Percentiles rank a stretch among this genome's conserved stretches.
phyloP scores from a whole-genome alignment of 2,888 invertebrate genomes.

The Drosophila setosimentum region DNA sequence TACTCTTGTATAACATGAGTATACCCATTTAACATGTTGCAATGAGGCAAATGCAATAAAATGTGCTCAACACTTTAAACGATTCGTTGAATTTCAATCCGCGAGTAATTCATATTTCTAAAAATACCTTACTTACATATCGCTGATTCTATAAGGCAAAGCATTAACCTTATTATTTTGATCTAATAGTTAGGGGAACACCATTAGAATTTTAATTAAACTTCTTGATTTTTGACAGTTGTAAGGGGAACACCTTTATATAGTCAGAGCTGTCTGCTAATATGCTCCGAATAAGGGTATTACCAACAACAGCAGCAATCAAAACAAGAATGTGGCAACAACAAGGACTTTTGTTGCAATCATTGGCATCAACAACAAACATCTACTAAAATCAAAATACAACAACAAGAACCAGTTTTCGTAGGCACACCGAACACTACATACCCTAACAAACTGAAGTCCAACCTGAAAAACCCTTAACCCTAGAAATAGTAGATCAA shows the following conservation, averaged over 20 bases:
- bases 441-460: slow-evolving; percentile 19
- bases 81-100: not conserved
- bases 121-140: not conserved
- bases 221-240: not conserved
- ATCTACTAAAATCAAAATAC: slow-evolving; percentile 51
- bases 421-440: not conserved
- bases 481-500: not conserved
- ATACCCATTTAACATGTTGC: not conserved
- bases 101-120: not conserved
- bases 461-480: not conserved
- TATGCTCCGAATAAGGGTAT: slow-evolving; percentile 1
- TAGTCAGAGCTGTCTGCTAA: not conserved
- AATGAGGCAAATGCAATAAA: not conserved
- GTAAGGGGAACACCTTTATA: not conserved
- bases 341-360: slow-evolving; percentile 52
- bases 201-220: not conserved
- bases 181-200: not conserved
- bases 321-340: slow-evolving; percentile 1
- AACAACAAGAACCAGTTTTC: slow-evolving; percentile 20
- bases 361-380: slow-evolving; percentile 38
- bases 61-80: not conserved
- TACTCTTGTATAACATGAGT: not conserved
- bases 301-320: slow-evolving; percentile 23
- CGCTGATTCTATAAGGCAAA: not conserved
- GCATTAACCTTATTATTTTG: not conserved